phyloP scores from a whole-genome alignment of 2,888 invertebrate species.

The Ptychoptera albimana region DNA sequence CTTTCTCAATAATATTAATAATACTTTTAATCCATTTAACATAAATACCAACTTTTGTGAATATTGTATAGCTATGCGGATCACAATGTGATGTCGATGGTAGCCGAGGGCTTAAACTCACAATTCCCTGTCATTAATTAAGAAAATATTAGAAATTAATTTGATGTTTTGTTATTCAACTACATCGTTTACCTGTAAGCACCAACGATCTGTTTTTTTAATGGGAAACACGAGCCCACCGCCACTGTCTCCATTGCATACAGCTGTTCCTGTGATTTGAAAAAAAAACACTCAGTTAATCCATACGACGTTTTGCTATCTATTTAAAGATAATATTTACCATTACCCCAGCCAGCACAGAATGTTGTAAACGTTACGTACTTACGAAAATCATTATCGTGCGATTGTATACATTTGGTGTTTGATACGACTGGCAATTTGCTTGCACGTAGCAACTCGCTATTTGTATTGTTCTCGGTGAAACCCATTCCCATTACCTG shows the following conservation, averaged over 20 bases:
- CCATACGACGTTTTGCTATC: slow-evolving; percentile 9
- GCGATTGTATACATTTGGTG: slow-evolving; percentile 32
- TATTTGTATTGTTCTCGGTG: slow-evolving; percentile 38
- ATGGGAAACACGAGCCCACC: slow-evolving; percentile 38
- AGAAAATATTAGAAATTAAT: not conserved
- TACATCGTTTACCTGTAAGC: slow-evolving; percentile 20
- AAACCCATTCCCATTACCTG: slow-evolving; percentile 39
- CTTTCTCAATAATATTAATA: slow-evolving; percentile 14
- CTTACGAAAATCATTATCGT: slow-evolving; percentile 33
- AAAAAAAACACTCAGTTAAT: too few relatives aligned
- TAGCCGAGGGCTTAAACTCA: slow-evolving; percentile 31
- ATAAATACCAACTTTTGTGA: slow-evolving; percentile 30
- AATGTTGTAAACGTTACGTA: slow-evolving; percentile 42
- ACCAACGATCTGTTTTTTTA: slow-evolving; percentile 18
- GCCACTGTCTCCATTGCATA: slow-evolving; percentile 47
- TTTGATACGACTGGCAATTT: slow-evolving; percentile 36
- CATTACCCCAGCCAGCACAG: slow-evolving; percentile 44
- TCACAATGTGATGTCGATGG: slow-evolving; percentile 27
- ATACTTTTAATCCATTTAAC: slow-evolving; percentile 20
- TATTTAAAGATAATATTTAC: slow-evolving; percentile 10
- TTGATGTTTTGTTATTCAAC: too few relatives aligned
- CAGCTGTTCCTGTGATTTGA: slow-evolving; percentile 28
- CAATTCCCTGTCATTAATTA: slow-evolving; percentile 24
- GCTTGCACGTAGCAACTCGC: slow-evolving; percentile 33
- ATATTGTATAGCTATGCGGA: slow-evolving; percentile 29